Evolutionary conservation across 2,888 invertebrate genomes (phyloP), one percentile per base, ranked within the genome.

Genomic region (Pilophorus perplexus): DNA sequence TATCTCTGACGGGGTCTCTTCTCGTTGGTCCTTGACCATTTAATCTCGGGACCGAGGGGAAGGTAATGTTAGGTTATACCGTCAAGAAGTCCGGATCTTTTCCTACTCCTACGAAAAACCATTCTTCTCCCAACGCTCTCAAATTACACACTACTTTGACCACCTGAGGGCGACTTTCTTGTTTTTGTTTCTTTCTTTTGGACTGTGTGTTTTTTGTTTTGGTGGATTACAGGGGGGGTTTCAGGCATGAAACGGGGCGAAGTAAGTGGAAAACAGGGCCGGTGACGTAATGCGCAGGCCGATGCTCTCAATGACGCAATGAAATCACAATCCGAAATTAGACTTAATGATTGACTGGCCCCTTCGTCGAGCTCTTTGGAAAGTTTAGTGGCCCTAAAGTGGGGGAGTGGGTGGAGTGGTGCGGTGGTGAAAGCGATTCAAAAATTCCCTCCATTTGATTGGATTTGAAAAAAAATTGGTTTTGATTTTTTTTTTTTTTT

Each of bases 1-100:
- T 55, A 55, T 55, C 55, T 55, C 16, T 23, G 55, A 55, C 38
- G 38, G 42, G 42, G 55, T 38, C 55, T 55, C 22, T 23, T 23
- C n/a, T n/a, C n/a, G n/a, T 46, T 62, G 62, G 62, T 48, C 62
- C 62, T 62, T 62, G 62, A 62, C 62, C 62, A 48, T 62, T 62
- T 62, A 62, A 62, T 62, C 62, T 46, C 38, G 28, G 2, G 46
- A 2, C 55, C 52, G 52, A 52, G 27, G 52, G 27, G 27, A 37
- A 22, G 38, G 18, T 55, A 55, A 55, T 55, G 38, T 37, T 55
- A 55, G 55, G 55, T 55, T 55, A 23, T 38, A 16, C 27, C 52
- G 5, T 10, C 12, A 25, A 8, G 52, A 14, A n/a, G 14, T 23
- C n/a, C 20, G 28, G 33, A 12, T 23, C n/a, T n/a, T n/a, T n/a